phyloP scores from a whole-genome alignment of 92 coral and sea anemone genomes.

The Zoanthus gigantus region DNA sequence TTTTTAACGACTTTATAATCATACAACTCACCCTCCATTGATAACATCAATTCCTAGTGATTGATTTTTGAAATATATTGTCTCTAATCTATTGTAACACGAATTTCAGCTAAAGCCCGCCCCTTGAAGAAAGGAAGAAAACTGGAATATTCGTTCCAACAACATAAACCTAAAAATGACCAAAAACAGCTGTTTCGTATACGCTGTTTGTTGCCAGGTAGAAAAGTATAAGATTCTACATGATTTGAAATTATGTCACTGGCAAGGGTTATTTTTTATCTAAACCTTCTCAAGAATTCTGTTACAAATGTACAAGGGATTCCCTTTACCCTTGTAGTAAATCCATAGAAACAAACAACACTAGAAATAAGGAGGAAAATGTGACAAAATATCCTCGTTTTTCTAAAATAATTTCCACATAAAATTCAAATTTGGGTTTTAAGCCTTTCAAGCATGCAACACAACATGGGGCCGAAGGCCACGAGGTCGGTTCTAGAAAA shows the following conservation, averaged over 20 bases:
- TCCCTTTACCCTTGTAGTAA: not conserved
- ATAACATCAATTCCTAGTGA: not conserved
- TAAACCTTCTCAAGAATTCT: not conserved
- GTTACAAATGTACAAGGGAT: not conserved
- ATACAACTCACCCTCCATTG: not conserved
- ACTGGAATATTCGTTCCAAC: not conserved
- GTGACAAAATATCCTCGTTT: not conserved
- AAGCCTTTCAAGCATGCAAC: not conserved
- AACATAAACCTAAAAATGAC: not conserved
- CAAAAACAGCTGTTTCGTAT: not conserved
- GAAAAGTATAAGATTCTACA: not conserved
- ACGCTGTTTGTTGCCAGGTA: not conserved
- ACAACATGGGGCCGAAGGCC: not conserved
- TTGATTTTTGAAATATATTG: not conserved
- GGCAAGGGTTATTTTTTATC: too few relatives aligned
- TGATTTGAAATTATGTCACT: too few relatives aligned
- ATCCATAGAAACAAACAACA: not conserved
- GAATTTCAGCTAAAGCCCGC: not conserved
- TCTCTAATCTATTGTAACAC: conserved; percentile 23
- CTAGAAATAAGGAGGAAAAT: not conserved
- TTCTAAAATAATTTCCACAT: not conserved
- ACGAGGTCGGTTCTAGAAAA: not conserved
- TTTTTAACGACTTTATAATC: not conserved
- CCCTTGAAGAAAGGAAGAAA: not conserved
- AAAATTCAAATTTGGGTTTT: not conserved